Percentiles rank a stretch among this genome's conserved stretches.
Evolutionary conservation across 2,888 invertebrate species (phyloP).

Genomic region (Brachyptera risi): DNA sequence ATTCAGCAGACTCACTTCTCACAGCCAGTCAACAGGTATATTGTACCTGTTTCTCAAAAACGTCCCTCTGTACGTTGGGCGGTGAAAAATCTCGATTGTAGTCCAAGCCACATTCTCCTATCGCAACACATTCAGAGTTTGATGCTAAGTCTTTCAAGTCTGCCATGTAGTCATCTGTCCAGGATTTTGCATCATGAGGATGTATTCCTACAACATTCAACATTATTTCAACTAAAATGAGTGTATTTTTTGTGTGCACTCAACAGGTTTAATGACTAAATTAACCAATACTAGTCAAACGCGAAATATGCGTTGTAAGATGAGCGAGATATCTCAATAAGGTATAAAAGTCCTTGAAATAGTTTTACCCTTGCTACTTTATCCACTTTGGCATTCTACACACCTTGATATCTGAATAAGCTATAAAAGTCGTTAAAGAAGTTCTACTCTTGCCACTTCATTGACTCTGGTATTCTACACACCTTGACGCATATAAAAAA

Average conservation of each 20-base stretch:
- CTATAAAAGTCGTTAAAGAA: too few relatives aligned
- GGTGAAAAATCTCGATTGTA: constrained; percentile 93
- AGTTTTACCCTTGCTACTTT: too few relatives aligned
- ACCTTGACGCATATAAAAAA: too few relatives aligned
- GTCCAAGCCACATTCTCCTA: constrained; percentile 93
- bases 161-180: constrained; percentile 56
- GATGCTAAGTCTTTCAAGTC: constrained; percentile 70
- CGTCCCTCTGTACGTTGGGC: constrained; percentile 77
- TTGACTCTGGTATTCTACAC: too few relatives aligned
- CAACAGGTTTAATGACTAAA: background rate
- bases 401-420: too few relatives aligned
- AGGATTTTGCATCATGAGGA: constrained; percentile 91
- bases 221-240: too few relatives aligned
- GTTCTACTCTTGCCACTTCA: too few relatives aligned
- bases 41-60: constrained; percentile 78
- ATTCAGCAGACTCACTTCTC: constrained; percentile 1
- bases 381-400: too few relatives aligned
- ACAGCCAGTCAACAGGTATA: background rate
- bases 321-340: too few relatives aligned
- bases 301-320: too few relatives aligned
- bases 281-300: background rate
- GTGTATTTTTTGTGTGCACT: background rate
- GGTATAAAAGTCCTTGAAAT: too few relatives aligned
- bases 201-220: constrained; percentile 66
- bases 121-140: constrained; percentile 86